Evolutionary conservation across 2,888 invertebrate genomes (phyloP).

Genomic region (Germaria angustata): DNA sequence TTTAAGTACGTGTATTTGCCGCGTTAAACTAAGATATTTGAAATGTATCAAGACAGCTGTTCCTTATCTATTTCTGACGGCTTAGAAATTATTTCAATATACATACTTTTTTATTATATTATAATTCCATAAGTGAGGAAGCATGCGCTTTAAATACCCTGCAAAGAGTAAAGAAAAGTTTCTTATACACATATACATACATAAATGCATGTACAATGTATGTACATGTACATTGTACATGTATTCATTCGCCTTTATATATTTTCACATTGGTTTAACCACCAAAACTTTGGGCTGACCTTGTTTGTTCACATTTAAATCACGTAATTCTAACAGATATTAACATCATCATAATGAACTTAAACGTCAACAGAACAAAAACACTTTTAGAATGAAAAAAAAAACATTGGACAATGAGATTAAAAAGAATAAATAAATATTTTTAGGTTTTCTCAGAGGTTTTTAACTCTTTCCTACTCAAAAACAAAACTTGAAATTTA

Average conservation of each 20-base stretch:
- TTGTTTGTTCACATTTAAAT: conserved; percentile 62
- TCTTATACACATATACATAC: background rate
- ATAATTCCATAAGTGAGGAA: too few species aligned
- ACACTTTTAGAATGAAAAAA: background rate
- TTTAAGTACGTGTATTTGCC: too few species aligned
- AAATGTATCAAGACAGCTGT: too few species aligned
- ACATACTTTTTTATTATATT: too few species aligned
- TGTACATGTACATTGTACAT: background rate
- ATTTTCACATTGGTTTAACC: background rate
- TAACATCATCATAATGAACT: conserved; percentile 16
- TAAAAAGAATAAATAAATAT: background rate
- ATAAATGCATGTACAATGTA: background rate
- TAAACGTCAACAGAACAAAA: conserved; percentile 22
- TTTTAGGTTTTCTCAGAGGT: background rate
- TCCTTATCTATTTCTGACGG: too few species aligned
- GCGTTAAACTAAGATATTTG: too few species aligned
- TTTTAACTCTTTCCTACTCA: conserved; percentile 44
- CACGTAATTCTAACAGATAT: conserved; percentile 59
- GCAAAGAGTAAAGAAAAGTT: background rate
- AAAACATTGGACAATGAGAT: background rate
- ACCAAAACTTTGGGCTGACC: conserved; percentile 47
- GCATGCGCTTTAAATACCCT: conserved; percentile 53
- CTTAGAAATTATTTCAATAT: too few species aligned
- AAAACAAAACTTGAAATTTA: conserved; percentile 57
- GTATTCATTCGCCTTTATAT: background rate